phyloP scores from a whole-genome alignment of 2,113 vertebrate genomes.

The Melanostigma gelatinosum region DNA sequence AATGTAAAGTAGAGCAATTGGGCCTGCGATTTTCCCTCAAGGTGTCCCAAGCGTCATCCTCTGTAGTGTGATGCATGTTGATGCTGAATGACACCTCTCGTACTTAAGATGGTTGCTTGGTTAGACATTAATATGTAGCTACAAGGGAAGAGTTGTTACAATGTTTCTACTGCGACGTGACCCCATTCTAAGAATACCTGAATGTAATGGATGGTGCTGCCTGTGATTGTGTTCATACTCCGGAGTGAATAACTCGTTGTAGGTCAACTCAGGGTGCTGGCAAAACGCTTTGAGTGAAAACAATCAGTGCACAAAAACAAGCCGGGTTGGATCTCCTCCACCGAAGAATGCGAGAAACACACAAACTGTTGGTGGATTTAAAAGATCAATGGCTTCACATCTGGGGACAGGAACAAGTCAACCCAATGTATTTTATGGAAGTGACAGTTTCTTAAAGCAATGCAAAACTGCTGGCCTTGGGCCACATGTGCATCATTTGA shows the following conservation, averaged over 20 bases:
- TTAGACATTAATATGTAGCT: slow-evolving; percentile 6
- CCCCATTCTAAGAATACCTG: slow-evolving; percentile 35
- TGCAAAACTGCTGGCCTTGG: slow-evolving; percentile 52
- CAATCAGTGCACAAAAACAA: slow-evolving; percentile 24
- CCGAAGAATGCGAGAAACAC: slow-evolving; percentile 29
- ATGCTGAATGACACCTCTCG: not conserved
- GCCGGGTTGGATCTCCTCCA: not conserved
- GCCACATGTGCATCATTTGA: slow-evolving; percentile 68
- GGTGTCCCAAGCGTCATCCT: not conserved
- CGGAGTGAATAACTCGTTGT: slow-evolving; percentile 8
- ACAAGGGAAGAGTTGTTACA: not conserved
- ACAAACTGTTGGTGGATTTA: slow-evolving; percentile 35
- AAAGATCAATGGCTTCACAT: slow-evolving; percentile 42
- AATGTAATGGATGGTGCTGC: slow-evolving; percentile 1
- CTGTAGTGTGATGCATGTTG: not conserved
- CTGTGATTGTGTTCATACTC: slow-evolving; percentile 18
- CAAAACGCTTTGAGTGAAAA: slow-evolving; percentile 22
- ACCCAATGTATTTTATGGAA: slow-evolving; percentile 36
- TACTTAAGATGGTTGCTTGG: not conserved
- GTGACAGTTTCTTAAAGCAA: slow-evolving; percentile 61
- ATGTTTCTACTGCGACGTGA: slow-evolving; percentile 25
- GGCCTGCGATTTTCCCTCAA: not conserved
- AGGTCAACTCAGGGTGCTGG: slow-evolving; percentile 42
- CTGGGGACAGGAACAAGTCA: slow-evolving; percentile 42
- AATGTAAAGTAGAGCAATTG: not conserved